A percentile compares a stretch with the other conserved stretches of the same genome.
phyloP scores from a whole-genome alignment of 2,888 invertebrate genomes.

The Ommatoiulus sabulosus region DNA sequence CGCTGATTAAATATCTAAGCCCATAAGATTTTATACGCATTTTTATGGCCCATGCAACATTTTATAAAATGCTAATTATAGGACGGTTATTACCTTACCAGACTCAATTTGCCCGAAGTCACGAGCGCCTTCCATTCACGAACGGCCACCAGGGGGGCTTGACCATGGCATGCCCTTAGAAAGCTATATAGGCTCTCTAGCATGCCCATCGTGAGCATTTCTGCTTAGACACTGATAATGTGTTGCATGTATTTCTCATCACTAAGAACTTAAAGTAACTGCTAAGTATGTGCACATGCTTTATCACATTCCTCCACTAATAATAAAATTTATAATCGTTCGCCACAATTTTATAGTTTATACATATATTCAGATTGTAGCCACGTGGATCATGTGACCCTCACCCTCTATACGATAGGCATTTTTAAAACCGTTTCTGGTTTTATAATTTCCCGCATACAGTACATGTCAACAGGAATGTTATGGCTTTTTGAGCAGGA shows the following conservation, averaged over 20 bases:
- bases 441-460: background rate
- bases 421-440: background rate
- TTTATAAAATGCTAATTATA: background rate
- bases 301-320: conserved; percentile 37
- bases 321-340: conserved; percentile 42
- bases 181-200: too few species aligned
- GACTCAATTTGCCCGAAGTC: background rate
- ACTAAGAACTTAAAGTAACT: conserved; percentile 32
- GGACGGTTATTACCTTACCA: background rate
- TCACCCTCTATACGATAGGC: background rate
- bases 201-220: background rate
- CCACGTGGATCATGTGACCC: background rate
- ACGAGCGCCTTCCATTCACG: background rate
- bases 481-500: too few species aligned
- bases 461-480: too few species aligned
- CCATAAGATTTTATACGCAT: background rate
- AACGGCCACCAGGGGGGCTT: background rate
- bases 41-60: background rate
- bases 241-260: background rate
- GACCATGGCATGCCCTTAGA: background rate
- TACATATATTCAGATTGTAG: background rate
- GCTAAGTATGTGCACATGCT: background rate
- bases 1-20: background rate
- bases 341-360: conserved; percentile 17
- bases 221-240: background rate